Evolutionary conservation across 2,113 vertebrate species (phyloP).

Genomic region (Tursiops truncatus): DNA sequence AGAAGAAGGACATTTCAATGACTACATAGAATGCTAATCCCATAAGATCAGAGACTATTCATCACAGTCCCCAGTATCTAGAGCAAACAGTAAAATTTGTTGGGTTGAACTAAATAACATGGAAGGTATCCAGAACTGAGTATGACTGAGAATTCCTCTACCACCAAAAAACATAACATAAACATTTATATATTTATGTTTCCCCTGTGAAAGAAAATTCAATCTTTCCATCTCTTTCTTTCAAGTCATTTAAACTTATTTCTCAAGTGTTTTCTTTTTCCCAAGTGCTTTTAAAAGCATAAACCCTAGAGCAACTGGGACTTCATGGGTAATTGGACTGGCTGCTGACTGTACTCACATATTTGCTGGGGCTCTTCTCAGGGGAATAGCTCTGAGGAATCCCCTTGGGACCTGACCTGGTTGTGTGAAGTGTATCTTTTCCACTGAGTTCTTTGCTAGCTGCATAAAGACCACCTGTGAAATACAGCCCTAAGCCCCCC

Average conservation of each 20-base stretch:
- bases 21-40: neutral
- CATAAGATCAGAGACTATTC: neutral
- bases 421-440: neutral
- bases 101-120: neutral
- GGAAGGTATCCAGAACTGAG: neutral
- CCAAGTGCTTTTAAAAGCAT: neutral
- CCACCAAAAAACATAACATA: neutral
- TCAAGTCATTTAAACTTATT: slow-evolving; percentile 14
- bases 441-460: neutral
- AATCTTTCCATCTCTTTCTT: neutral
- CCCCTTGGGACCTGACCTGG: neutral
- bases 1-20: slow-evolving; percentile 6
- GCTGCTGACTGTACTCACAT: neutral
- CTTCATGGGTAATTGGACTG: neutral
- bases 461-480: neutral
- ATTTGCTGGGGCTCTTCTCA: neutral
- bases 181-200: no score
- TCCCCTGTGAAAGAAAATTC: neutral
- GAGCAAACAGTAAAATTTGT: neutral
- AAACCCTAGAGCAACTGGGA: neutral
- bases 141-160: neutral
- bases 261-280: neutral
- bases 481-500: neutral
- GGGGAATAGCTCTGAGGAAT: neutral
- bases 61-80: neutral